Percentiles rank a stretch among this genome's conserved stretches.
These are phyloP conservation scores for Crotalus adamanteus DNA, from an alignment of 2,797 vertebrate genomes.

Conservation along the genomic window DNA sequence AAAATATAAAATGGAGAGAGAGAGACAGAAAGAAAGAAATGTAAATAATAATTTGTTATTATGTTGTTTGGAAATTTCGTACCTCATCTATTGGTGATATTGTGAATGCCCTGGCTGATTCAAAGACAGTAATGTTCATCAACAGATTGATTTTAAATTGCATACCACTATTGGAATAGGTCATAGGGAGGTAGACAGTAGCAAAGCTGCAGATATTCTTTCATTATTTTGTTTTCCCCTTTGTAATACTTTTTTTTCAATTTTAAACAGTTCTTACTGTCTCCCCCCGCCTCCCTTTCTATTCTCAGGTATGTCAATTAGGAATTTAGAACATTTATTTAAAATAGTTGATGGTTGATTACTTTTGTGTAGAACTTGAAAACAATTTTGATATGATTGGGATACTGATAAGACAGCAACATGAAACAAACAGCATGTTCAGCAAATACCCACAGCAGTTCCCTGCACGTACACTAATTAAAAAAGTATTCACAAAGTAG, in stretches of 20 bases:
- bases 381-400: not conserved
- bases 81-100: not conserved
- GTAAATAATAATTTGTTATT: not conserved
- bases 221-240: not conserved
- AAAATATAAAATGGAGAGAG: not conserved
- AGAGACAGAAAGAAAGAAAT: not conserved
- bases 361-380: not conserved
- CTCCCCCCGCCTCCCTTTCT: too few species aligned
- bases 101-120: not conserved
- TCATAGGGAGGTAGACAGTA: not conserved
- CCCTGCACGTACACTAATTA: not conserved
- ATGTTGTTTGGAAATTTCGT: not conserved
- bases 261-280: not conserved
- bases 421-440: not conserved
- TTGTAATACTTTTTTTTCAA: not conserved
- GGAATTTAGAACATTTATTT: not conserved
- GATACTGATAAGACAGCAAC: not conserved
- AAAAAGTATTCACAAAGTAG: not conserved
- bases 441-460: not conserved
- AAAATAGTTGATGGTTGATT: not conserved
- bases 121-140: not conserved
- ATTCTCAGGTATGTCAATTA: not conserved
- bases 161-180: not conserved
- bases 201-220: not conserved
- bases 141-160: not conserved